Percentiles rank a stretch among this genome's conserved stretches.
These are phyloP conservation scores for Limonius californicus DNA, from an alignment of 1,140 invertebrate genomes.

Conservation along the genomic window DNA sequence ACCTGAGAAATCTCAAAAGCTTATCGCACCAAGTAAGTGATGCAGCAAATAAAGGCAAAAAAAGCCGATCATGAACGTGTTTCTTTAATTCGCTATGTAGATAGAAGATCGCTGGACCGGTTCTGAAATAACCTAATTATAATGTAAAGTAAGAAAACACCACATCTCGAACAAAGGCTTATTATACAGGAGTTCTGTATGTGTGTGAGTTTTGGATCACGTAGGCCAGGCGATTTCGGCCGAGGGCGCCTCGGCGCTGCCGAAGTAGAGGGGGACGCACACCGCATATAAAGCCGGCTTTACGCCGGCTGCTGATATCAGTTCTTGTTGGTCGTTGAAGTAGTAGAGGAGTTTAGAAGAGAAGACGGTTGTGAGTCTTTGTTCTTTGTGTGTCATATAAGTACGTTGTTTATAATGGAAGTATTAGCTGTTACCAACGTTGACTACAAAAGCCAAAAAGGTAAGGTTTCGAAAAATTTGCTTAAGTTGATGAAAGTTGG, in stretches of 20 bases:
- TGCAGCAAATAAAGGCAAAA: too few relatives aligned
- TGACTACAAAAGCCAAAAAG: conserved; percentile 25
- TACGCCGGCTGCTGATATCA: conserved; percentile 1
- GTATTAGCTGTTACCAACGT: conserved; percentile 24
- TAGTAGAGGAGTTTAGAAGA: background rate
- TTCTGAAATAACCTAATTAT: conserved; percentile 8
- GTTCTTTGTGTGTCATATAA: conserved; percentile 7
- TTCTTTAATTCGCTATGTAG: too few relatives aligned
- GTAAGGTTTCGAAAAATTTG: conserved; percentile 17
- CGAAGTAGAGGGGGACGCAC: background rate
- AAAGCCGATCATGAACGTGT: too few relatives aligned
- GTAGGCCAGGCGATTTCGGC: background rate
- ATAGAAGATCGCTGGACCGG: background rate
- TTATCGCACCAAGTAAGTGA: too few relatives aligned
- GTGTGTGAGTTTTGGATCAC: conserved; percentile 5
- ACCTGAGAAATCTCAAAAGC: too few relatives aligned
- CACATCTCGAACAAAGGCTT: conserved; percentile 1
- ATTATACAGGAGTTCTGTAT: conserved; percentile 8
- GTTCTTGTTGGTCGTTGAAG: background rate
- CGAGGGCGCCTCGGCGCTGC: background rate
- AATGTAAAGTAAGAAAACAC: conserved; percentile 2
- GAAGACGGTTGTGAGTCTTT: background rate
- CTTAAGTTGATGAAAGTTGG: too few relatives aligned
- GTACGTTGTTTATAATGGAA: conserved; percentile 22
- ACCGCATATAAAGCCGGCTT: background rate